Evolutionary conservation across 2,113 vertebrate species (phyloP).

Genomic region (Thalassarche chlororhynchos): DNA sequence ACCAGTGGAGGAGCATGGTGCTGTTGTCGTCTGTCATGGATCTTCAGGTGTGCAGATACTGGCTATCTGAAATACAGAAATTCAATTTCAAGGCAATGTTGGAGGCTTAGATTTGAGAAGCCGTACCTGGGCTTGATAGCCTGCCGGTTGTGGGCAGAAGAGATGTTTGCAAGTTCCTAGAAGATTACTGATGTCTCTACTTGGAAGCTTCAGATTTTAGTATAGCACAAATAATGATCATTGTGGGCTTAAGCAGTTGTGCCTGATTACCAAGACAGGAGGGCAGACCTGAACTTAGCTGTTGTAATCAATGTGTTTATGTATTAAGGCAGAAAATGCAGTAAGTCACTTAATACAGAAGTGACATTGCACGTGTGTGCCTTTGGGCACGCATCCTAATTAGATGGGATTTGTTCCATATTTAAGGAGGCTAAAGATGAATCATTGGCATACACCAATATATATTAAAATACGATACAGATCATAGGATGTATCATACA

Average conservation of each 20-base stretch:
- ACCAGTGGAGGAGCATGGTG: rapidly evolving
- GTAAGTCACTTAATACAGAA: background rate
- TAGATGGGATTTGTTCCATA: background rate
- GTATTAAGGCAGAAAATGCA: background rate
- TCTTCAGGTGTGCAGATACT: background rate
- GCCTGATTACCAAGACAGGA: background rate
- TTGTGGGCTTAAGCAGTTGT: background rate
- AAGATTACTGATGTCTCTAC: background rate
- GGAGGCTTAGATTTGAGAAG: background rate
- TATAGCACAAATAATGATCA: background rate
- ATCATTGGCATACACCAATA: background rate
- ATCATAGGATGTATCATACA: background rate
- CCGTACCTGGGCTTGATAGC: background rate
- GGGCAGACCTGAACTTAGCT: background rate
- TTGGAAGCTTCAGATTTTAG: background rate
- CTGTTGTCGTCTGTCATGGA: rapidly evolving
- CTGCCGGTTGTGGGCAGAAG: background rate
- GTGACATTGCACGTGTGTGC: background rate
- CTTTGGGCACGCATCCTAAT: background rate
- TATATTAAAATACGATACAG: background rate
- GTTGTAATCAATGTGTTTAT: background rate
- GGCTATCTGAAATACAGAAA: background rate
- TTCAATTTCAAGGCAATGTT: background rate
- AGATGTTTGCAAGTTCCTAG: background rate
- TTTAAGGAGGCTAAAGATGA: background rate